Conservation (phyloP, 2,797 vertebrate species). For the Phaenicophaeus curvirostris region DNA sequence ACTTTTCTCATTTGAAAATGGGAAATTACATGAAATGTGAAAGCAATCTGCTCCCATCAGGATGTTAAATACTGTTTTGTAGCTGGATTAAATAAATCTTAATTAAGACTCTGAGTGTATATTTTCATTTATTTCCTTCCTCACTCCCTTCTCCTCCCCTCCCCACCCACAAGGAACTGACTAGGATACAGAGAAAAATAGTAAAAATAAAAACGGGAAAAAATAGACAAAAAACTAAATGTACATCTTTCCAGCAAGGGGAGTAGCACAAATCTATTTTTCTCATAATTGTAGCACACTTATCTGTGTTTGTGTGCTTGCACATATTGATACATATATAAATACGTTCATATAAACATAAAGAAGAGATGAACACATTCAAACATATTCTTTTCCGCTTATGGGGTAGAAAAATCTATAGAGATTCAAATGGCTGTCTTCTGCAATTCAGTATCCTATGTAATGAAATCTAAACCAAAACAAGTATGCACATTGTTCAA, state of each 20-base stretch:
- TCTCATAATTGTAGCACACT: background rate
- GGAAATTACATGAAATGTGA: conserved; percentile 35
- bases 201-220: background rate
- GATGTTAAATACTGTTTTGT: conserved; percentile 61
- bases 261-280: background rate
- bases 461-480: conserved; percentile 32
- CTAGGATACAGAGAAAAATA: background rate
- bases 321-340: background rate
- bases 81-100: conserved; percentile 60
- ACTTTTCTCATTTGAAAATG: conserved; percentile 48
- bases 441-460: conserved; percentile 12
- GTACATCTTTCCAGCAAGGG: background rate
- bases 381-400: background rate
- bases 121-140: conserved; percentile 40
- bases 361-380: background rate
- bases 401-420: conserved; percentile 3
- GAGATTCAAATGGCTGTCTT: background rate
- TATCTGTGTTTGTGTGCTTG: background rate
- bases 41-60: conserved; percentile 57
- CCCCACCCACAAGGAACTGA: background rate
- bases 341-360: background rate
- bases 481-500: background rate
- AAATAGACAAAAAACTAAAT: background rate
- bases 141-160: background rate
- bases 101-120: conserved; percentile 22